Evolutionary conservation across 2,888 invertebrate genomes (phyloP).

Genomic region (Steinernema carpocapsae): DNA sequence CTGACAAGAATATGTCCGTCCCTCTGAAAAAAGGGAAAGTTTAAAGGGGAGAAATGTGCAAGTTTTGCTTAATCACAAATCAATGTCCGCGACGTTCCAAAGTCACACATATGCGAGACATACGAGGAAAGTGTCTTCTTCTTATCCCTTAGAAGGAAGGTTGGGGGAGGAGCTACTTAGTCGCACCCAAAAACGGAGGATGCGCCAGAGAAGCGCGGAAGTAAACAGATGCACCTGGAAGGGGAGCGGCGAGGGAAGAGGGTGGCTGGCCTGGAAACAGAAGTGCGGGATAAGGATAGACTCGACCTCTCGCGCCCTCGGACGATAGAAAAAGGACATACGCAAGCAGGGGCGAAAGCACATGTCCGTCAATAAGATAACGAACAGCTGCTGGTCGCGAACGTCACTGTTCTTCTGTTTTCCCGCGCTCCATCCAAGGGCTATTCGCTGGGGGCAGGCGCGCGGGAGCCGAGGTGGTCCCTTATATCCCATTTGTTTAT

Average conservation of each 20-base stretch:
- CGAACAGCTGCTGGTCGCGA: conserved; percentile 34
- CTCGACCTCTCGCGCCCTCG: conserved; percentile 31
- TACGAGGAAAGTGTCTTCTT: conserved; percentile 26
- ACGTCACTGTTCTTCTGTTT: conserved; percentile 32
- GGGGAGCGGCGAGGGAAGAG: not conserved
- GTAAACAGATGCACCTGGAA: conserved; percentile 33
- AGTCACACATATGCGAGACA: conserved; percentile 27
- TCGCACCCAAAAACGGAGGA: conserved; percentile 6
- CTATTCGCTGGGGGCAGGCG: conserved; percentile 26
- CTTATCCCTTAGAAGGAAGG: conserved; percentile 11
- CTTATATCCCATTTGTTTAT: conserved; percentile 27
- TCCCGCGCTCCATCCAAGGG: conserved; percentile 11
- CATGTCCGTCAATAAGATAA: conserved; percentile 32
- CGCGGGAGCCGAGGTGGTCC: conserved; percentile 1
- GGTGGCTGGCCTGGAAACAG: conserved; percentile 5
- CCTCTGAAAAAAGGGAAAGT: not conserved
- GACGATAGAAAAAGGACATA: conserved; percentile 24
- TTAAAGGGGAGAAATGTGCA: not conserved
- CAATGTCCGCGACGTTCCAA: conserved; percentile 31
- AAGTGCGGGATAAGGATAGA: conserved; percentile 15
- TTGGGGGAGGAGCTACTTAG: conserved; percentile 25
- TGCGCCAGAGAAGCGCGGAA: not conserved
- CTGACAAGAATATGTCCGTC: not conserved
- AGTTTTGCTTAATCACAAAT: conserved; percentile 33
- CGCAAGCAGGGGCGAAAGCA: conserved; percentile 33